phyloP scores from a whole-genome alignment of 64 coral and sea anemone genomes.

The Dendronephthya gigantea region DNA sequence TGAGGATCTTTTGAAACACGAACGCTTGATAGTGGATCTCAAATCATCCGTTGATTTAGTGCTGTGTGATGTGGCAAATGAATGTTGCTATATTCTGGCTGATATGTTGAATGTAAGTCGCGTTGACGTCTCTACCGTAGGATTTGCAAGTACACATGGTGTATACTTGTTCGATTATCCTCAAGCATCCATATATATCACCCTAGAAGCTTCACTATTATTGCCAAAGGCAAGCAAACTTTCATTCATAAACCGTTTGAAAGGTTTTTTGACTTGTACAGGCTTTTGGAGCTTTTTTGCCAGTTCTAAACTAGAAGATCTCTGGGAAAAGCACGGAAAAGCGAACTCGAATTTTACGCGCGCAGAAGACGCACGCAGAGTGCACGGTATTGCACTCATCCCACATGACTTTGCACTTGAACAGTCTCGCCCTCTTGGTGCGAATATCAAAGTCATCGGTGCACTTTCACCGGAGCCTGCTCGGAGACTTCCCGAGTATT shows the following conservation, averaged over 20 bases:
- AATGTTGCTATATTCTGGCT: conserved; percentile 32
- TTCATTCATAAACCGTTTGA: conserved; percentile 41
- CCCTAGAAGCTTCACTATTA: not conserved
- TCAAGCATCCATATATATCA: conserved; percentile 22
- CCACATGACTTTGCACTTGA: conserved; percentile 41
- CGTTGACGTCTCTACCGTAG: conserved; percentile 16
- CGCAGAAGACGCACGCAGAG: conserved; percentile 34
- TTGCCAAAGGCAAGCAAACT: not conserved
- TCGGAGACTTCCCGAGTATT: no score
- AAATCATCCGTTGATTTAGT: conserved; percentile 39
- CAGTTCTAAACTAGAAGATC: not conserved
- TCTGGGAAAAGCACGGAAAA: conserved; percentile 41
- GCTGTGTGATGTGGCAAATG: conserved; percentile 21
- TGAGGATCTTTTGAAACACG: conserved; percentile 33
- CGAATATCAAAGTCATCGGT: no score
- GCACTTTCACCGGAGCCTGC: no score
- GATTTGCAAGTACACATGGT: not conserved
- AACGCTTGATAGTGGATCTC: not conserved
- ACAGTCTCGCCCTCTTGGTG: conserved; percentile 30
- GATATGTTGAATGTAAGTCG: conserved; percentile 35
- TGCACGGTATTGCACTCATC: conserved; percentile 1
- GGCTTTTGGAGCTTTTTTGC: not conserved
- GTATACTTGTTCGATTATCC: conserved; percentile 4
- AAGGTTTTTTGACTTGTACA: conserved; percentile 4
- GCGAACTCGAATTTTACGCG: conserved; percentile 16